These are phyloP conservation scores for Alviniconcha strummeri DNA, from an alignment of 2,888 invertebrate genomes.

Conservation along the genomic window DNA sequence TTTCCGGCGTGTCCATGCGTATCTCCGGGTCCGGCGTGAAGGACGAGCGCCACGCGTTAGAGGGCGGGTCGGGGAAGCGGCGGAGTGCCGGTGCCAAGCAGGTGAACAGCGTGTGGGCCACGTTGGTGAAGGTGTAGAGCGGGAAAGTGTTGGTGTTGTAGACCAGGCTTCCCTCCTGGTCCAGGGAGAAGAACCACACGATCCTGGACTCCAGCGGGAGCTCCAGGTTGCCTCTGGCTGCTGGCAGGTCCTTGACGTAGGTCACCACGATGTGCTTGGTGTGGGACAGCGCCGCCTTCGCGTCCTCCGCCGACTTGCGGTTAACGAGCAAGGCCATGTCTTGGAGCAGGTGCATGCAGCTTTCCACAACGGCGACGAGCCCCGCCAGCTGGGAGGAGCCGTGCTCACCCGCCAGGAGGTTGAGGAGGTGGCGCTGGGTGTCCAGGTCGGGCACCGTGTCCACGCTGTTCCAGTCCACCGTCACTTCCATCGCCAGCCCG, in stretches of 20 bases:
- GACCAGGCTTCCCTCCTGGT: constrained; percentile 30
- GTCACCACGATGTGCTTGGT: constrained; percentile 32
- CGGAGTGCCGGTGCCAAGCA: constrained; percentile 27
- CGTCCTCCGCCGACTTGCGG: constrained; percentile 15
- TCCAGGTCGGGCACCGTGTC: constrained; percentile 16
- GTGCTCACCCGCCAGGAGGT: constrained; percentile 29
- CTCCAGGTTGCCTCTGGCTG: constrained; percentile 16
- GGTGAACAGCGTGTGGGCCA: constrained; percentile 37
- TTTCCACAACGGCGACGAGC: constrained; percentile 5
- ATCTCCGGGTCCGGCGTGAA: not conserved
- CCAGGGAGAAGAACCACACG: constrained; percentile 45
- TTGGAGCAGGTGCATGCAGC: constrained; percentile 26
- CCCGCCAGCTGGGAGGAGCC: constrained; percentile 25
- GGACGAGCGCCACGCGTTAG: not conserved
- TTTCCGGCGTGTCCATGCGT: not conserved
- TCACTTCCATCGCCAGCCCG: constrained; percentile 29
- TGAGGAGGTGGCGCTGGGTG: not conserved
- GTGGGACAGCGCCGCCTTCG: constrained; percentile 13
- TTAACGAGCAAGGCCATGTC: constrained; percentile 29
- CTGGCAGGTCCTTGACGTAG: constrained; percentile 30
- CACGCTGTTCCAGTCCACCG: constrained; percentile 39
- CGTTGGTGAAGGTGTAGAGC: constrained; percentile 33
- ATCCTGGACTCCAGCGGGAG: constrained; percentile 31
- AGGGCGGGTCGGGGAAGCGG: constrained; percentile 7
- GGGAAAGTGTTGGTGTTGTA: constrained; percentile 41